phyloP scores from a whole-genome alignment of 2,888 invertebrate genomes.

The Temnothorax rugatulus region DNA sequence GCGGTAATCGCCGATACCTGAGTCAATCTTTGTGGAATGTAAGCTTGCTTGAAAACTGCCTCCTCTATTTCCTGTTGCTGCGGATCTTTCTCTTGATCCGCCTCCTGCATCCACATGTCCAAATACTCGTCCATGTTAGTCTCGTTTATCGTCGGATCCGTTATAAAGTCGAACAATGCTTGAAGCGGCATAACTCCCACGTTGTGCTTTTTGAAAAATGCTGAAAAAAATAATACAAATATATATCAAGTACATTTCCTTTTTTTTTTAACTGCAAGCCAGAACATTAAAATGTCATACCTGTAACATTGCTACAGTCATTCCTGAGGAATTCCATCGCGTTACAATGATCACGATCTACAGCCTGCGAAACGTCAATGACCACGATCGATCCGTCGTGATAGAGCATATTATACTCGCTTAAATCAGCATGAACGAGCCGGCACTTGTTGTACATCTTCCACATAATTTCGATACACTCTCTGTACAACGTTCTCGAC shows the following conservation, averaged over 20 bases:
- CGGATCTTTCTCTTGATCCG: slow-evolving; percentile 89
- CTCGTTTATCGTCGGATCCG: slow-evolving; percentile 94
- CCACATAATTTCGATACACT: slow-evolving; percentile 96
- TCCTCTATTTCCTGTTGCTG: slow-evolving; percentile 93
- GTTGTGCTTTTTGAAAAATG: slow-evolving; percentile 93
- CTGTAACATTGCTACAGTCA: slow-evolving; percentile 96
- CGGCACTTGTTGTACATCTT: slow-evolving; percentile 97
- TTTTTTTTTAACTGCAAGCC: neutral
- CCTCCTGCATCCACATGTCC: slow-evolving; percentile 90
- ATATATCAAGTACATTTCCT: neutral
- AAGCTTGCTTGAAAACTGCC: slow-evolving; percentile 97
- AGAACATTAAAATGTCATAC: slow-evolving; percentile 80
- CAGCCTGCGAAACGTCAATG: slow-evolving; percentile 99
- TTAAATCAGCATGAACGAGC: slow-evolving; percentile 98
- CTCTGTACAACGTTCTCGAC: slow-evolving; percentile 93
- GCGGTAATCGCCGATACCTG: slow-evolving; percentile 89
- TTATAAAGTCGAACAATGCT: slow-evolving; percentile 98
- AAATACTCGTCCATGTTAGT: slow-evolving; percentile 94
- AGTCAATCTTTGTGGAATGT: slow-evolving; percentile 96
- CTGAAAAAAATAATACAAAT: slow-evolving; percentile 40
- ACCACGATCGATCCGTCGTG: slow-evolving; percentile 94
- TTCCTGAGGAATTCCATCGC: slow-evolving; percentile 97
- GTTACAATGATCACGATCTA: slow-evolving; percentile 99
- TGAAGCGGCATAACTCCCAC: slow-evolving; percentile 97
- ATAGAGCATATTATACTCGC: slow-evolving; percentile 97